Percentiles rank a stretch among this genome's conserved stretches.
Evolutionary conservation across 2,797 vertebrate species (phyloP).

Genomic region (Lemur catta): DNA sequence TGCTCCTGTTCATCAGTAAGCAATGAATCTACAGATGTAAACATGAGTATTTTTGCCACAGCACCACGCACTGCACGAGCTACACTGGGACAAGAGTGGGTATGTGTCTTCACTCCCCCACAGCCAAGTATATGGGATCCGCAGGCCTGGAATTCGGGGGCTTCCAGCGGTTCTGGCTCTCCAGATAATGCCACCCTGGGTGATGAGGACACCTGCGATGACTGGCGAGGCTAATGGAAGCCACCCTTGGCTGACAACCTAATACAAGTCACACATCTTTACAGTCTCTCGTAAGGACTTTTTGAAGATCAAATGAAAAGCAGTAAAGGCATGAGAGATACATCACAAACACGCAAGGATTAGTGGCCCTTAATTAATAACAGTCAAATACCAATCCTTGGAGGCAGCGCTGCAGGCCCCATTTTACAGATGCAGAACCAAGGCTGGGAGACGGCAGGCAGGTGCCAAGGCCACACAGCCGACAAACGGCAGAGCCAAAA

Average conservation of each 20-base stretch:
- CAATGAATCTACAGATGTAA: background rate
- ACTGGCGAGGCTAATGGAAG: rapidly evolving
- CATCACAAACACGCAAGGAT: background rate
- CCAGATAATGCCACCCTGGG: rapidly evolving
- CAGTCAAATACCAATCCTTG: background rate
- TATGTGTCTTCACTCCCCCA: rapidly evolving
- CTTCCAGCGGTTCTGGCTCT: rapidly evolving
- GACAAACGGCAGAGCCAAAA: background rate
- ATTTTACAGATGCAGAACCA: background rate
- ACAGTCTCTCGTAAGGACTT: background rate
- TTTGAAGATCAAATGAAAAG: background rate
- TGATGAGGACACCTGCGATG: rapidly evolving
- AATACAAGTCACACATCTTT: background rate
- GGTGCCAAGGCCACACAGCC: background rate
- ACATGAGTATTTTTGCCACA: rapidly evolving
- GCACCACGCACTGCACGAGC: rapidly evolving
- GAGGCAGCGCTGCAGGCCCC: background rate
- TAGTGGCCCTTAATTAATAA: background rate
- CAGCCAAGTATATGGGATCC: background rate
- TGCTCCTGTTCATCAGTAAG: background rate
- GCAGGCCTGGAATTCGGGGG: rapidly evolving
- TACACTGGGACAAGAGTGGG: rapidly evolving
- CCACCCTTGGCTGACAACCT: background rate
- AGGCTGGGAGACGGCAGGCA: background rate
- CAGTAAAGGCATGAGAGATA: background rate